These are phyloP conservation scores for Myotis yumanensis DNA, from an alignment of 2,113 vertebrate species.

Conservation along the genomic window DNA sequence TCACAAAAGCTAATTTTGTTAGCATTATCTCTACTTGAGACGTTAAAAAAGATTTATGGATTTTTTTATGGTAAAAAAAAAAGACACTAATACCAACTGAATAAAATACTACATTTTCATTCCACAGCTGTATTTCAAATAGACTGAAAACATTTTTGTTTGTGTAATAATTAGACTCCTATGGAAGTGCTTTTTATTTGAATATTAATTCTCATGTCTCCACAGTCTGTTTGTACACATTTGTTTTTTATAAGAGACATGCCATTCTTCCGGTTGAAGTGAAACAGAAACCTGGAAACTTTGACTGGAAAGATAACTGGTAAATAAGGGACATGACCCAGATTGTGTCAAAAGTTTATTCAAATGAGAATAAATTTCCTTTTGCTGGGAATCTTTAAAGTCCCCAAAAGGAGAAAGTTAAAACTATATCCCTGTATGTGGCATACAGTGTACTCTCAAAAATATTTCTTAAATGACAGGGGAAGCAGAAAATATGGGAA, in stretches of 20 bases:
- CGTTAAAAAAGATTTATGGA: not conserved
- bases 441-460: not conserved
- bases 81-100: not conserved
- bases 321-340: not conserved
- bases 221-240: not conserved
- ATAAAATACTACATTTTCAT: slow-evolving; percentile 28
- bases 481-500: slow-evolving; percentile 23
- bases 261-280: not conserved
- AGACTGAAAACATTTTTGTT: not conserved
- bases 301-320: not conserved
- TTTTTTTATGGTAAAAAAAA: not conserved
- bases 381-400: not conserved
- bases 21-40: not conserved
- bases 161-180: not conserved
- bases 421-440: not conserved
- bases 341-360: not conserved
- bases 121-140: not conserved
- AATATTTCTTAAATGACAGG: not conserved
- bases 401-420: not conserved
- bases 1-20: slow-evolving; percentile 8
- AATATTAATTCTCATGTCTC: not conserved
- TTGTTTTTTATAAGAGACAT: not conserved
- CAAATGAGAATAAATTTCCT: not conserved
- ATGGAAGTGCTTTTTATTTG: not conserved
- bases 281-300: not conserved